phyloP scores from a whole-genome alignment of 2,113 vertebrate genomes.

The Poicephalus meyeri region DNA sequence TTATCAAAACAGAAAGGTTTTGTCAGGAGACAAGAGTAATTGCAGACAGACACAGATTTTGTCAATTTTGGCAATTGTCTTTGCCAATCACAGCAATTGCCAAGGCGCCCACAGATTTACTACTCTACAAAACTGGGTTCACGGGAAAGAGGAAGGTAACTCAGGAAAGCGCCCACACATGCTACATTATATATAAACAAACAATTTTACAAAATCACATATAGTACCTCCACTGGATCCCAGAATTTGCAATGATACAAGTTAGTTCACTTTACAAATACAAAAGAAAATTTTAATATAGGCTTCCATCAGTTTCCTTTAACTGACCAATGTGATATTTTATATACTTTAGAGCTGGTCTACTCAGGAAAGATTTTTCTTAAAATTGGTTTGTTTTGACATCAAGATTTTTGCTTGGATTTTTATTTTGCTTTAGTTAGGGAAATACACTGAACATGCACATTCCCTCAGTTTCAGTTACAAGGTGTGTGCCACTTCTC shows the following conservation, averaged over 20 bases:
- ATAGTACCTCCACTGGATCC: neutral
- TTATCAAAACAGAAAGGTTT: neutral
- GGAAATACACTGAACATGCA: neutral
- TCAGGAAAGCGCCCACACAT: neutral
- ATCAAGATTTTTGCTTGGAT: neutral
- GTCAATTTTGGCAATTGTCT: neutral
- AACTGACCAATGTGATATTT: neutral
- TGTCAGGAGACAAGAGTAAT: neutral
- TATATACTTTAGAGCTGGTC: slow-evolving; percentile 18
- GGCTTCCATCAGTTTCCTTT: neutral
- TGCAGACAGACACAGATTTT: neutral
- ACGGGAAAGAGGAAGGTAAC: neutral
- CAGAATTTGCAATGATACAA: neutral
- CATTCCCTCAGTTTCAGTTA: neutral
- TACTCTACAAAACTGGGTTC: neutral
- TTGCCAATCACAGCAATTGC: neutral
- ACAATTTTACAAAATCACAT: neutral
- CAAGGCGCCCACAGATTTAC: neutral
- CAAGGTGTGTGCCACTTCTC: neutral
- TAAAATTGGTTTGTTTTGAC: neutral
- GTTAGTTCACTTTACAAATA: neutral
- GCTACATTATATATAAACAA: neutral
- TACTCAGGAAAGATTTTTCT: slow-evolving; percentile 57
- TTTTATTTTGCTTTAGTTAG: neutral
- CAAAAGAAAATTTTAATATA: neutral